Evolutionary conservation across 2,113 vertebrate genomes (phyloP).

Genomic region (Cephalopterus ornatus): DNA sequence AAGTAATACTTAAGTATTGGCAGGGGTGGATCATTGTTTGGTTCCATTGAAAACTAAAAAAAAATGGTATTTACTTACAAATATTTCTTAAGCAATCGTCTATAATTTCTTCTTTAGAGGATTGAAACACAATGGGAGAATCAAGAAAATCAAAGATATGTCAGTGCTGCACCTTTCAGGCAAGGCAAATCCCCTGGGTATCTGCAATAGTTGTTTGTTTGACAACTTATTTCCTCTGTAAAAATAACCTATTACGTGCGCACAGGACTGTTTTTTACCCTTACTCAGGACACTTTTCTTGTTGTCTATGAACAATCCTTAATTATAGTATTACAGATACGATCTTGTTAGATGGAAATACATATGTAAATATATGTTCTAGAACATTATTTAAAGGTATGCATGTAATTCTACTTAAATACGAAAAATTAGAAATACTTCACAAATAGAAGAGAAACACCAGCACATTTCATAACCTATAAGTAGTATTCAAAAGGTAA

Average conservation of each 20-base stretch:
- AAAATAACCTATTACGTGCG: neutral
- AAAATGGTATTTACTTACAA: neutral
- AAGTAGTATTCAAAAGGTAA: neutral
- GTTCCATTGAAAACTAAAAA: neutral
- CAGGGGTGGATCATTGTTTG: neutral
- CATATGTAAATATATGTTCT: neutral
- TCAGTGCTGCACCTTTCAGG: neutral
- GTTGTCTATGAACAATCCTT: neutral
- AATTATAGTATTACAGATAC: neutral
- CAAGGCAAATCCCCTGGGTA: neutral
- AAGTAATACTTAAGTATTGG: neutral
- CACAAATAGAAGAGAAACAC: neutral
- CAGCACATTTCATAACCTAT: neutral
- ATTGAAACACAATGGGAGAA: neutral
- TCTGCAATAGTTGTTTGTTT: neutral
- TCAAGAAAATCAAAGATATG: neutral
- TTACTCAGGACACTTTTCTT: neutral
- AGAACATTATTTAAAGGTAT: neutral
- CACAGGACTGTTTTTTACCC: neutral
- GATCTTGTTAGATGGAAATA: neutral
- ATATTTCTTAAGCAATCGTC: neutral
- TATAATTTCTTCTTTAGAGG: neutral
- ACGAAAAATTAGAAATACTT: neutral
- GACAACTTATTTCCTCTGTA: neutral
- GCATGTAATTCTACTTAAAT: neutral